phyloP scores from a whole-genome alignment of 2,888 invertebrate species.

The Plagiodera versicolora region DNA sequence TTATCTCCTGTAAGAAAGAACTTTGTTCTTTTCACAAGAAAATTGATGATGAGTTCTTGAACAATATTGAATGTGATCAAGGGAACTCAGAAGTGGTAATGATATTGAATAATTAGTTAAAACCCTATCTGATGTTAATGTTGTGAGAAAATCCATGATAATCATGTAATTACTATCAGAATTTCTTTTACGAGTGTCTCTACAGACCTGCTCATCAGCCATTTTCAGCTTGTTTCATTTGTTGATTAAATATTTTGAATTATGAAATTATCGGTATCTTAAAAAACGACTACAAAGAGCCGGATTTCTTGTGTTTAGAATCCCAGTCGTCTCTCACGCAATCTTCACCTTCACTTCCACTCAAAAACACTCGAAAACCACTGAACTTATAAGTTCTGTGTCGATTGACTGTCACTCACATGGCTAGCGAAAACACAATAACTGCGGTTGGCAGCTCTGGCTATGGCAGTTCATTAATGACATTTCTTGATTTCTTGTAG shows the following conservation, averaged over 20 bases:
- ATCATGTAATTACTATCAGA: background rate
- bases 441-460: background rate
- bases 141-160: background rate
- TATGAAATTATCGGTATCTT: slow-evolving; percentile 18
- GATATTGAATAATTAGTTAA: slow-evolving; percentile 46
- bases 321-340: slow-evolving; percentile 29
- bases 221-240: slow-evolving; percentile 63
- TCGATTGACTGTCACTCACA: too few relatives aligned
- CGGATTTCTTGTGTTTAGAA: slow-evolving; percentile 60
- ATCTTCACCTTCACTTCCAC: slow-evolving; percentile 29
- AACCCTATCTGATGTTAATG: too few relatives aligned
- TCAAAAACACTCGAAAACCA: slow-evolving; percentile 39
- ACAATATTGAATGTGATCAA: slow-evolving; percentile 37
- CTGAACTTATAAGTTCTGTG: too few relatives aligned
- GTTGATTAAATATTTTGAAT: slow-evolving; percentile 33
- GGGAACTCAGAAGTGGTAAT: background rate
- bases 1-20: slow-evolving; percentile 75
- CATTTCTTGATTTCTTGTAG: slow-evolving; percentile 25
- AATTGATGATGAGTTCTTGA: background rate
- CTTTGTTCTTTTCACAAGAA: background rate
- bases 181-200: background rate
- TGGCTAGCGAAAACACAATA: slow-evolving; percentile 18
- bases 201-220: slow-evolving; percentile 78
- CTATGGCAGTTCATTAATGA: slow-evolving; percentile 31
- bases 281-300: slow-evolving; percentile 22